These are phyloP conservation scores for Tachina fera DNA, from an alignment of 2,888 invertebrate genomes.

Conservation along the genomic window DNA sequence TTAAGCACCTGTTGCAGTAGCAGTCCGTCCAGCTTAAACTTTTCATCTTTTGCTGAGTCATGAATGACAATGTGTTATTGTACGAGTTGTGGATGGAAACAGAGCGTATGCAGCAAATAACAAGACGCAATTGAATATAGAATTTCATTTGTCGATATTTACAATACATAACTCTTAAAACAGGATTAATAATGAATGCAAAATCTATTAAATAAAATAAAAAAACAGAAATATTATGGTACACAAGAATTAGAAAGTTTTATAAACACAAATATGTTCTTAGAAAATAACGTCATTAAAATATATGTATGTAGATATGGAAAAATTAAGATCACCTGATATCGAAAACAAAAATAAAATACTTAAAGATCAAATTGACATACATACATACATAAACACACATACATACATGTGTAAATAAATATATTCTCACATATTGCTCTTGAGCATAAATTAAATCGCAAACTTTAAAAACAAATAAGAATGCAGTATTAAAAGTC, in stretches of 20 bases:
- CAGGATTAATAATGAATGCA: slow-evolving; percentile 58
- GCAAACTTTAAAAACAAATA: slow-evolving; percentile 23
- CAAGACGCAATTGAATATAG: slow-evolving; percentile 58
- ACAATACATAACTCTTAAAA: slow-evolving; percentile 40
- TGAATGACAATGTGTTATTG: background rate
- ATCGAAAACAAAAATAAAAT: slow-evolving; percentile 34
- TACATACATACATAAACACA: background rate
- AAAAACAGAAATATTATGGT: slow-evolving; percentile 1
- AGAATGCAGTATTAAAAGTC: slow-evolving; percentile 6
- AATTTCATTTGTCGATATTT: slow-evolving; percentile 27
- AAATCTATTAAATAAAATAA: slow-evolving; percentile 3
- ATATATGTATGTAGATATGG: background rate
- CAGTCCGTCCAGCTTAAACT: slow-evolving; percentile 22
- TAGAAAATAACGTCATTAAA: slow-evolving; percentile 32
- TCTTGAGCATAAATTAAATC: slow-evolving; percentile 26
- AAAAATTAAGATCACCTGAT: slow-evolving; percentile 56
- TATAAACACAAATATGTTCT: background rate
- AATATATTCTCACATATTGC: slow-evolving; percentile 35
- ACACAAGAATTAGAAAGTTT: slow-evolving; percentile 38
- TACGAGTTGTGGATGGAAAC: background rate
- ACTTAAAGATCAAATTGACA: slow-evolving; percentile 1
- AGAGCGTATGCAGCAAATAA: slow-evolving; percentile 18
- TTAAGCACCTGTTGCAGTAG: slow-evolving; percentile 46
- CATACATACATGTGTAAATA: slow-evolving; percentile 5
- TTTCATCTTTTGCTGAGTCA: slow-evolving; percentile 48